Evolutionary conservation across 2,888 invertebrate species (phyloP).

Genomic region (Microlaimidae sp.): DNA sequence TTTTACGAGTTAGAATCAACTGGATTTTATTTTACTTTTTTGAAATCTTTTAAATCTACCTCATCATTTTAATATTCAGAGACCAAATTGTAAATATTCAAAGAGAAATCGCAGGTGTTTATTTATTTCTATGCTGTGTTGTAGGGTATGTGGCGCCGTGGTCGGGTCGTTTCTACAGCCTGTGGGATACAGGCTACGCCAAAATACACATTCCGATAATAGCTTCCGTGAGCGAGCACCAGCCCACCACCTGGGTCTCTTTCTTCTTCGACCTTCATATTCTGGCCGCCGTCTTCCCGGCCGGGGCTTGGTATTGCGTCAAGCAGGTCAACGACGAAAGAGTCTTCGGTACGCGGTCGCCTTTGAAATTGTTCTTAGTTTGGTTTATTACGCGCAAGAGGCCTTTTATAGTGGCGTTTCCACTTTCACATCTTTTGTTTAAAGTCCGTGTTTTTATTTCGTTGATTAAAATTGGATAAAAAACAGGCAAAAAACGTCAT

Average conservation of each 20-base stretch:
- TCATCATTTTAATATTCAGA: no score
- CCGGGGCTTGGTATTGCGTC: slow-evolving; percentile 95
- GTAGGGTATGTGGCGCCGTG: slow-evolving; percentile 77
- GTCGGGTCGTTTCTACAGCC: slow-evolving; percentile 89
- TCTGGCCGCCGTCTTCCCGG: slow-evolving; percentile 86
- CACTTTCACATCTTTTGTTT: background rate
- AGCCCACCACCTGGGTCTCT: slow-evolving; percentile 98
- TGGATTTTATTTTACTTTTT: no score
- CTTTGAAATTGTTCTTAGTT: background rate
- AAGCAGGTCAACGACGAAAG: slow-evolving; percentile 90
- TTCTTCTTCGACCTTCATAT: slow-evolving; percentile 98
- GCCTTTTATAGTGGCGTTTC: no score
- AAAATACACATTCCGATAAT: slow-evolving; percentile 99
- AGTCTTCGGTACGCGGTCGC: slow-evolving; percentile 62
- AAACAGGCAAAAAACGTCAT: no score
- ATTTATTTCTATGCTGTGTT: no score
- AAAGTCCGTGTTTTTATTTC: slow-evolving; percentile 5
- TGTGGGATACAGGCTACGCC: slow-evolving; percentile 98
- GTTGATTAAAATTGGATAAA: slow-evolving; percentile 7
- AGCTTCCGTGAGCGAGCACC: slow-evolving; percentile 96
- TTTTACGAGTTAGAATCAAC: no score
- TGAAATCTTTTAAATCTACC: no score
- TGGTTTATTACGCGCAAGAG: no score
- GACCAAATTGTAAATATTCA: no score
- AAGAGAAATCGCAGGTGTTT: no score